Percentiles rank a stretch among this genome's conserved stretches.
Conservation (phyloP, 2,888 invertebrate species). For the Meiosimyza platycephala region DNA sequence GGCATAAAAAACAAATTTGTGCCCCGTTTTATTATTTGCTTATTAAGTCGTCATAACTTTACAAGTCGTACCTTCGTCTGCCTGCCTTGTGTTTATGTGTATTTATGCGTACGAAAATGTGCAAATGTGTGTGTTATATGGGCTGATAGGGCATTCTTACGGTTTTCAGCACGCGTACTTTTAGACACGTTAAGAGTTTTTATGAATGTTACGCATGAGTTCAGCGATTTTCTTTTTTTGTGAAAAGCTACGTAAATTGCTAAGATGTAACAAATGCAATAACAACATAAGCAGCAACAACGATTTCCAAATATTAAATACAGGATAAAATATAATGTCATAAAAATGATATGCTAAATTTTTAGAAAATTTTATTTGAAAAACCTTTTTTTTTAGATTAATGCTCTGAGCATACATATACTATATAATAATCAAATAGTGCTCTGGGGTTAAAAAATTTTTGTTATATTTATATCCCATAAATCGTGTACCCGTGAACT, state of each 20-base stretch:
- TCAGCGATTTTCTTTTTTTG: neutral
- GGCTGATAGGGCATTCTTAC: conserved; percentile 3
- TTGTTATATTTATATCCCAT: too few species aligned
- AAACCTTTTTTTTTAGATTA: too few species aligned
- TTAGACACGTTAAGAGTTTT: conserved; percentile 11
- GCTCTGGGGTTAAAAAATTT: too few species aligned
- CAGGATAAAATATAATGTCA: too few species aligned
- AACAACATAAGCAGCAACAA: conserved; percentile 7
- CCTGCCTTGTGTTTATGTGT: neutral
- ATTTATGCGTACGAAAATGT: neutral
- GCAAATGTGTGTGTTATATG: neutral
- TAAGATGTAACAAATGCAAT: conserved; percentile 16
- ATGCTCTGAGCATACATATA: too few species aligned
- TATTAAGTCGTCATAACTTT: conserved; percentile 26
- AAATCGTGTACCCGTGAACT: too few species aligned
- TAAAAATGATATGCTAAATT: too few species aligned
- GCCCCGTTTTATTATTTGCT: conserved; percentile 25
- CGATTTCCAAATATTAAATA: conserved; percentile 4
- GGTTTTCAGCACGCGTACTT: neutral
- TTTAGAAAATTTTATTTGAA: too few species aligned
- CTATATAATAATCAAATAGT: too few species aligned
- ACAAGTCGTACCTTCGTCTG: neutral
- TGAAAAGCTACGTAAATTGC: neutral
- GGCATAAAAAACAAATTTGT: conserved; percentile 13
- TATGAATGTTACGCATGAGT: conserved; percentile 9